phyloP scores from a whole-genome alignment of 2,888 invertebrate genomes.

The Pollenia angustigena region DNA sequence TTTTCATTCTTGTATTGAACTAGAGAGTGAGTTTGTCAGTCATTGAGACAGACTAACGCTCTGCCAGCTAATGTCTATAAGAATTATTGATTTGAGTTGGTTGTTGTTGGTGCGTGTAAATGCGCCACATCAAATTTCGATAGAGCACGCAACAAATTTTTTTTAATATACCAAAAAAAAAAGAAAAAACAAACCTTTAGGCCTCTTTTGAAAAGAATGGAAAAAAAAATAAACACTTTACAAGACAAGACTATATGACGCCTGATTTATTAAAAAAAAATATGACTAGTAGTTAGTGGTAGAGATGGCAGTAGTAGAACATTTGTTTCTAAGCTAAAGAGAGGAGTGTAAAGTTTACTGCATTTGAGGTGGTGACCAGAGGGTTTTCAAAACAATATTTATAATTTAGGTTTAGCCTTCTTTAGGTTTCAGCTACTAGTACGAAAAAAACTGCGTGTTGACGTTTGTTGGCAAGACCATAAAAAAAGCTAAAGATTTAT shows the following conservation, averaged over 20 bases:
- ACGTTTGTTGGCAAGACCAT: constrained; percentile 39
- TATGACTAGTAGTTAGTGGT: constrained; percentile 29
- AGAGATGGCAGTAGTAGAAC: constrained; percentile 26
- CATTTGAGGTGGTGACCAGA: constrained; percentile 31
- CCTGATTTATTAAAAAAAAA: constrained; percentile 59
- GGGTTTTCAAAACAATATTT: constrained; percentile 31
- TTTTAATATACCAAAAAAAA: constrained; percentile 8
- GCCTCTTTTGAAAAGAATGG: background rate
- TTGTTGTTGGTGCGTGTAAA: constrained; percentile 66
- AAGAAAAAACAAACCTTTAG: constrained; percentile 32
- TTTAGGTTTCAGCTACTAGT: constrained; percentile 18
- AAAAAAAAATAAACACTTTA: constrained; percentile 30
- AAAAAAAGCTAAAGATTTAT: constrained; percentile 68
- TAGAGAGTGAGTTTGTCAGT: constrained; percentile 12
- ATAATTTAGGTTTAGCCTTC: constrained; percentile 18
- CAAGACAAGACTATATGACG: constrained; percentile 65
- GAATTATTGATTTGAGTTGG: constrained; percentile 27
- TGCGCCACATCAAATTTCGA: constrained; percentile 72
- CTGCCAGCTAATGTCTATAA: constrained; percentile 41
- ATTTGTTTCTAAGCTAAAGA: background rate
- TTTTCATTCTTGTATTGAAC: background rate
- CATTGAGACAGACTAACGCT: constrained; percentile 13
- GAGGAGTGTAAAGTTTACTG: background rate
- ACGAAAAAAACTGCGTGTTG: constrained; percentile 47
- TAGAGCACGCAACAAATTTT: constrained; percentile 68